Conservation (phyloP, 2,797 vertebrate species). For the Aeoliscus strigatus region DNA sequence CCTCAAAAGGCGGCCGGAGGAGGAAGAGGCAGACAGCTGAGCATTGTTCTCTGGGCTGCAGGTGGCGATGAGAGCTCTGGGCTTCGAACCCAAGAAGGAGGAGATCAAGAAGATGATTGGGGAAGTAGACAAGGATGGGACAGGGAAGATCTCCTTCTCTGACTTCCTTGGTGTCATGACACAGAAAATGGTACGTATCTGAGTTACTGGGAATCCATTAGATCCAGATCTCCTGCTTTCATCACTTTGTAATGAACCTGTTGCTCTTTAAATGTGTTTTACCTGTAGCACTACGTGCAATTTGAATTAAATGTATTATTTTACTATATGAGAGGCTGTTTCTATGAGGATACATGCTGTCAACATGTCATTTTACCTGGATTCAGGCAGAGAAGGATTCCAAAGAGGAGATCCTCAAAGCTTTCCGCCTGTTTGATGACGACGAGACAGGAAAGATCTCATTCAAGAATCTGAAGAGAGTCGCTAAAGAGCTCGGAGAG, state of each 20-base stretch:
- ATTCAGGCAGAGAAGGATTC: slow-evolving; percentile 91
- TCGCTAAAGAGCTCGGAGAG: slow-evolving; percentile 90
- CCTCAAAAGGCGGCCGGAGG: background rate
- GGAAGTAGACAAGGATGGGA: slow-evolving; percentile 89
- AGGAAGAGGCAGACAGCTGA: too few relatives aligned
- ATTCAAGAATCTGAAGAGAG: slow-evolving; percentile 88
- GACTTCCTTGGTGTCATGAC: slow-evolving; percentile 89
- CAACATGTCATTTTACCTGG: background rate
- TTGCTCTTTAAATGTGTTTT: too few relatives aligned
- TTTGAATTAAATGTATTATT: too few relatives aligned
- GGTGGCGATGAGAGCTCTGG: slow-evolving; percentile 94
- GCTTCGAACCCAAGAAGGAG: slow-evolving; percentile 95
- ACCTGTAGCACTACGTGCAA: too few relatives aligned
- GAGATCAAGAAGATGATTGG: slow-evolving; percentile 93
- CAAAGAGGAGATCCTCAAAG: slow-evolving; percentile 95
- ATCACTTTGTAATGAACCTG: too few relatives aligned
- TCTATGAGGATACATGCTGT: too few relatives aligned
- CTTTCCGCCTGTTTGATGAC: slow-evolving; percentile 91
- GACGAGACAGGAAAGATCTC: slow-evolving; percentile 96
- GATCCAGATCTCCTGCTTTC: too few relatives aligned
- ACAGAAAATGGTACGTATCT: slow-evolving; percentile 87
- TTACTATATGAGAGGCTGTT: background rate
- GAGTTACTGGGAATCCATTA: background rate
- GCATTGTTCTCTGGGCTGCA: slow-evolving; percentile 47
- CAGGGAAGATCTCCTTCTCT: slow-evolving; percentile 86